Percentiles rank a stretch among this genome's conserved stretches.
Evolutionary conservation across 1,140 invertebrate species (phyloP).

Genomic region (Leptinotarsa undecemlineata): DNA sequence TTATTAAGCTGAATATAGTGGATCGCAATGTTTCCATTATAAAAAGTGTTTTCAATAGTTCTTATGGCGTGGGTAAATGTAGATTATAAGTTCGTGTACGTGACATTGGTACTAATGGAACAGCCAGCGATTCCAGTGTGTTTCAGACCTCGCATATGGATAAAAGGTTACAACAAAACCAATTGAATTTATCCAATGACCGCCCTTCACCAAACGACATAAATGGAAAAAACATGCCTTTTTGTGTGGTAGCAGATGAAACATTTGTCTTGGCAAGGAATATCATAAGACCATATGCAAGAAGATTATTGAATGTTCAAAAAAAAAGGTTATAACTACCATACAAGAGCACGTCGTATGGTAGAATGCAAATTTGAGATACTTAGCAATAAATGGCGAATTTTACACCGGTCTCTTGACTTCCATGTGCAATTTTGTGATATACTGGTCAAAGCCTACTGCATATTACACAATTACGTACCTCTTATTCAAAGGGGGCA

Average conservation of each 20-base stretch:
- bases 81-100: slow-evolving; percentile 50
- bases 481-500: too few relatives aligned
- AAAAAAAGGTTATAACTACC: slow-evolving; percentile 13
- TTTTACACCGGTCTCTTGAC: slow-evolving; percentile 1
- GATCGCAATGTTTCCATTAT: slow-evolving; percentile 55
- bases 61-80: slow-evolving; percentile 53
- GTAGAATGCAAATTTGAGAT: slow-evolving; percentile 13
- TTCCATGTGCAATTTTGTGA: not conserved
- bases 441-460: too few relatives aligned
- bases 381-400: slow-evolving; percentile 14
- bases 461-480: too few relatives aligned
- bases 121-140: slow-evolving; percentile 37
- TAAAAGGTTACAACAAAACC: slow-evolving; percentile 1
- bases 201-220: not conserved
- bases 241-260: slow-evolving; percentile 7
- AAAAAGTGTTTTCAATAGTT: slow-evolving; percentile 55
- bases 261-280: not conserved
- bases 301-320: not conserved
- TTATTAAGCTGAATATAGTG: slow-evolving; percentile 46
- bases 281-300: slow-evolving; percentile 13
- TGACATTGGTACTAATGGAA: slow-evolving; percentile 53
- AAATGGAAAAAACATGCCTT: not conserved
- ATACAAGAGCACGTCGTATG: not conserved
- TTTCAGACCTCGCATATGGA: not conserved
- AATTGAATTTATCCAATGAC: not conserved